Base-by-base conservation (phyloP, 1,140 invertebrate genomes). In the Drosophila bocki region DNA sequence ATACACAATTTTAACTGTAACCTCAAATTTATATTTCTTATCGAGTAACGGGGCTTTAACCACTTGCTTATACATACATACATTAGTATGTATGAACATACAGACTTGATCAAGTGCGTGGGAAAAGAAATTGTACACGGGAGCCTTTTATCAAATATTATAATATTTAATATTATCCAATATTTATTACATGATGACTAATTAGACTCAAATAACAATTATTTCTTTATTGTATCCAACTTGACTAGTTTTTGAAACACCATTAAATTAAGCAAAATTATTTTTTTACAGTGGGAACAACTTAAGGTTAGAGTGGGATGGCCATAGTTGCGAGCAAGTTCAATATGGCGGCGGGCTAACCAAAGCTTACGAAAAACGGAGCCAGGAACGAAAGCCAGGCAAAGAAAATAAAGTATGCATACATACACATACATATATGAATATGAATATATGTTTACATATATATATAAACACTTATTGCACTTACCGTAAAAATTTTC, bases 311-410 rank as follows among this genome's bases (percentile, higher is more conserved):
- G 37, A 75, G 42, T 12, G 58, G 48, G 71, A 76, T 15, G 32
- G 11, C 42, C 1, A 53, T 57, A 53, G 29, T 17, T 13, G 19
- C 15, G 17, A 1, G 15, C 15, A 29, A 17, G 13, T 19, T 29
- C 32, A 65, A 65, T 22, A 65, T 65, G 63, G 63, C 57, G 63
- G 7, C 32, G 39, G n/a, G 8, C 0, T 7, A 45, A 17, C 7
- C 5, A 11, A 2, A 33, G 22, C 39, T 59, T 26, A 45, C 5
- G 41, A 11, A 62, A 41, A 32, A 22, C 51, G 4, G 17, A 33
- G 53, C 39, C 37, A 42, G 4, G 22, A 12, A 48, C 7, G 22
- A 22, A 35, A 29, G 7, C 1, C 32, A 3, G 15, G 15, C 15
- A 45, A 35, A 26, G 15, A 45, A 42, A 26, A 45, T 13, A 11